These are phyloP conservation scores for Corvus hawaiiensis DNA, from an alignment of 2,113 vertebrate genomes.

Conservation along the genomic window DNA sequence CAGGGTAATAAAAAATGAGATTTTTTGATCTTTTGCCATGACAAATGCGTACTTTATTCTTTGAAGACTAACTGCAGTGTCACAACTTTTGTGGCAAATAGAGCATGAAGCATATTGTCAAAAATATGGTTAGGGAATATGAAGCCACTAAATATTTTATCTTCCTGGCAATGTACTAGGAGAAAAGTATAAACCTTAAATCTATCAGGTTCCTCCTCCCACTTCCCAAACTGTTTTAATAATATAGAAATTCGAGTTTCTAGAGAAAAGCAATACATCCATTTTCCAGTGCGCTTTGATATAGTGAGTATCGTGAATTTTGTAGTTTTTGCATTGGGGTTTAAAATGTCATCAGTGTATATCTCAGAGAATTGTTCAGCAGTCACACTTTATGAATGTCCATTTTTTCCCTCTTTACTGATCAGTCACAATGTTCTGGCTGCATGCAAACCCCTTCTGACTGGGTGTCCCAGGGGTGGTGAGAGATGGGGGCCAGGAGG, in stretches of 20 bases:
- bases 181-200: constrained; percentile 59
- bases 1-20: constrained; percentile 63
- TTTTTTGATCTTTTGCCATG: constrained; percentile 60
- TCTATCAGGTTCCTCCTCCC: constrained; percentile 59
- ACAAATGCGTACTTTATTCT: constrained; percentile 60
- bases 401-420: neutral
- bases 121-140: constrained; percentile 63
- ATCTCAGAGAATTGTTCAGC: constrained; percentile 11
- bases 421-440: neutral
- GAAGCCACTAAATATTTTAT: constrained; percentile 67
- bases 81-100: constrained; percentile 59
- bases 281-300: constrained; percentile 37
- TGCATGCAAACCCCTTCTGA: neutral
- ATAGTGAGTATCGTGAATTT: constrained; percentile 19
- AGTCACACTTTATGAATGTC: fast-evolving
- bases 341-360: constrained; percentile 4
- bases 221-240: constrained; percentile 64
- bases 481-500: neutral
- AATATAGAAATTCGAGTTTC: constrained; percentile 58
- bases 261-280: constrained; percentile 23
- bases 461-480: neutral
- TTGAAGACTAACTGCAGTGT: constrained; percentile 52
- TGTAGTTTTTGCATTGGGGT: neutral
- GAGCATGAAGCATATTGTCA: constrained; percentile 65
- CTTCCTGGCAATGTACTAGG: constrained; percentile 41